Conservation (phyloP, 1,140 invertebrate species). For the Contarinia nasturtii region DNA sequence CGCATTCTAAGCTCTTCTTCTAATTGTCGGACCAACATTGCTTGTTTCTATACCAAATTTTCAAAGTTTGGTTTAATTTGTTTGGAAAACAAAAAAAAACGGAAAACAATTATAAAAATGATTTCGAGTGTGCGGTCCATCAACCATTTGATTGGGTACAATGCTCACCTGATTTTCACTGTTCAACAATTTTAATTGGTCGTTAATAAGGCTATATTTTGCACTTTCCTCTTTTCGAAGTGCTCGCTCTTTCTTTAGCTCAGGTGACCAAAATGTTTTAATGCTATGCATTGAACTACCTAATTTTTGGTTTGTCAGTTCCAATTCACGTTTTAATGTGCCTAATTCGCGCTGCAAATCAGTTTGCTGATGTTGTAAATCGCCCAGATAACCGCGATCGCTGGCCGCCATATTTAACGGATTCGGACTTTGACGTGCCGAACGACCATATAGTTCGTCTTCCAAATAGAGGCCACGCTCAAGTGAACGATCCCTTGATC, state of each 20-base stretch:
- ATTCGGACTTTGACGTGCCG: slow-evolving; percentile 55
- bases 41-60: slow-evolving; percentile 92
- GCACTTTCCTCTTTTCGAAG: slow-evolving; percentile 93
- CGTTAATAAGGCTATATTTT: slow-evolving; percentile 90
- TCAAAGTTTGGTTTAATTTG: background rate
- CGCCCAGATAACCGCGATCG: slow-evolving; percentile 54
- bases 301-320: slow-evolving; percentile 93
- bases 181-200: slow-evolving; percentile 90
- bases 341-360: slow-evolving; percentile 90
- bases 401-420: slow-evolving; percentile 22
- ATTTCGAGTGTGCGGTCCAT: no score
- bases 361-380: slow-evolving; percentile 85
- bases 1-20: slow-evolving; percentile 77
- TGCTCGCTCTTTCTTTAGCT: slow-evolving; percentile 93
- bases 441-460: slow-evolving; percentile 51
- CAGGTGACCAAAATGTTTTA: slow-evolving; percentile 99
- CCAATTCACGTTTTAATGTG: slow-evolving; percentile 90
- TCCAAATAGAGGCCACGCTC: slow-evolving; percentile 48
- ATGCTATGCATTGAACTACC: slow-evolving; percentile 98
- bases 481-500: slow-evolving; percentile 39
- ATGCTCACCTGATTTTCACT: slow-evolving; percentile 84
- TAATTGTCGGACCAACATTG: slow-evolving; percentile 78
- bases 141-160: no score
- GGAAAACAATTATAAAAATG: no score
- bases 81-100: slow-evolving; percentile 21